Evolutionary conservation across 2,797 vertebrate species (phyloP).

Genomic region (Coregonus ussuriensis): DNA sequence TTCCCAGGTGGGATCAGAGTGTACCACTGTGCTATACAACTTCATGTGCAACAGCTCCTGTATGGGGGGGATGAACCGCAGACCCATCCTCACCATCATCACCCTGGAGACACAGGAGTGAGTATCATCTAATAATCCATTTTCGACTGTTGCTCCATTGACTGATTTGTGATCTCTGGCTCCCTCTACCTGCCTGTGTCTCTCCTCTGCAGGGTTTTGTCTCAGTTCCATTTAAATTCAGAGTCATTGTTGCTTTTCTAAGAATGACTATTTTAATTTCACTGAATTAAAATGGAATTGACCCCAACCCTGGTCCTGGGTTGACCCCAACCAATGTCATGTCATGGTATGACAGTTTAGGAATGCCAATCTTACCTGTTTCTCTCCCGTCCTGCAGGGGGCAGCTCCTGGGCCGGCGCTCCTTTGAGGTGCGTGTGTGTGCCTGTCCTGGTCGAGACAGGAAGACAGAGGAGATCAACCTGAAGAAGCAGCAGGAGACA

Average conservation of each 20-base stretch:
- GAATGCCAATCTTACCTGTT: too few relatives aligned
- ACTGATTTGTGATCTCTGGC: neutral
- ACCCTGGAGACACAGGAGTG: conserved; percentile 73
- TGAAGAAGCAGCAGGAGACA: conserved; percentile 59
- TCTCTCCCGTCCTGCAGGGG: conserved; percentile 62
- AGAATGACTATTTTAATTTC: neutral
- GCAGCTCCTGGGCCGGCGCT: conserved; percentile 67
- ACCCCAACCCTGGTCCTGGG: neutral
- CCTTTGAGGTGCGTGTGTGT: conserved; percentile 78
- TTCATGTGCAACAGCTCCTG: conserved; percentile 83
- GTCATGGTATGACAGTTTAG: neutral
- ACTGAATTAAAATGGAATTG: neutral
- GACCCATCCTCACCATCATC: conserved; percentile 77
- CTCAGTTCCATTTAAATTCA: neutral
- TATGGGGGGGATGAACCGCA: conserved; percentile 79
- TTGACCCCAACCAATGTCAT: neutral
- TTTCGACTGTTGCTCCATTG: neutral
- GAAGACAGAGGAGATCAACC: conserved; percentile 71
- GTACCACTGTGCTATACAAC: conserved; percentile 72
- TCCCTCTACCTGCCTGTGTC: neutral
- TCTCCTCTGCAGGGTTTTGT: too few relatives aligned
- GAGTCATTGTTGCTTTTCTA: neutral
- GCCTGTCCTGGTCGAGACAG: conserved; percentile 80
- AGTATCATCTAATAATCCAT: conserved; percentile 21
- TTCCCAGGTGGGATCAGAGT: conserved; percentile 69